Evolutionary conservation across 2,888 invertebrate genomes (phyloP), one percentile per base, ranked within the genome.

Genomic region (Dioctria linearis): DNA sequence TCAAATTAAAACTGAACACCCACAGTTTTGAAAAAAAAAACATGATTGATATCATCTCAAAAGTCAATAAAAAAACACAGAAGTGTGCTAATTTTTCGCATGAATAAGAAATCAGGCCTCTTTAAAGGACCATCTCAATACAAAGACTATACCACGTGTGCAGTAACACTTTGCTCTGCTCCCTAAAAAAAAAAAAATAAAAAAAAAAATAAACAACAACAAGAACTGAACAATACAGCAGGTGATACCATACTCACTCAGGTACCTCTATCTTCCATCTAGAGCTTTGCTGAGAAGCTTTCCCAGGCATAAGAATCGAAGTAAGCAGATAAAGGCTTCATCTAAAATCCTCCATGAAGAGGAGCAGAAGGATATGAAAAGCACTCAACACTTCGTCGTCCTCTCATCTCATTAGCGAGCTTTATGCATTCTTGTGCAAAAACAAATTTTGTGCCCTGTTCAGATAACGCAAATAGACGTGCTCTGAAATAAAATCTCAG

Each of bases 391-490:
- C 75, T 75, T 75, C 9, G 59, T 65, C 61, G 78, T 43, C 46
- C 65, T 78, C 63, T 78, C 78, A 39, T 78, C 78, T 78, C 78
- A 78, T 78, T 78, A 78, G 78, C 40, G 63, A 65, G 40, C 46
- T 78, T 78, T 78, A 78, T 78, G 63, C 78, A 49, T 78, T 78
- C 46, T 71, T 71, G 65, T 78, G 37, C 49, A 78, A 63, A 78
- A 78, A 78, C 78, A 78, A 78, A 78, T 78, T 78, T 75, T 78
- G 65, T 78, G 78, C 65, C 65, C 65, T 51, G 61, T 78, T 63
- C 78, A 78, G 78, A 78, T 78, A 78, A 78, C 78, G 61, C 78
- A 67, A 79, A 79, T 79, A 79, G 66, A 79, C 78, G 78, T 79
- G 78, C 66, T 79, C 54, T 46, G 78, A 79, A 79, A 79, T 79